Conservation (phyloP, 2,113 vertebrate genomes). For the Tragulus kanchil region DNA sequence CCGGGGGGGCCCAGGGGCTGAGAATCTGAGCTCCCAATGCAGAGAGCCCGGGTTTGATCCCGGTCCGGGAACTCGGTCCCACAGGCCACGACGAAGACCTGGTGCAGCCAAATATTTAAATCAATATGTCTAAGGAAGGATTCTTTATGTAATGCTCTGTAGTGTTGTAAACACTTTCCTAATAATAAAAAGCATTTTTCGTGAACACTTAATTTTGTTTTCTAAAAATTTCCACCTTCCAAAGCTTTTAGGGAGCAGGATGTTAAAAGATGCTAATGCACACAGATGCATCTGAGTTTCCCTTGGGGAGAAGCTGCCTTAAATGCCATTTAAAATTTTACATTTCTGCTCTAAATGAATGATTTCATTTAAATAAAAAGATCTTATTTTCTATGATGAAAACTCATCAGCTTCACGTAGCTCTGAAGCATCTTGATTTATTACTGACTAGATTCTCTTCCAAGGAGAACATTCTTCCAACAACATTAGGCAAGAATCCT, state of each 20-base stretch:
- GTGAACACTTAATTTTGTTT: constrained; percentile 80
- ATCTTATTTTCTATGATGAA: constrained; percentile 86
- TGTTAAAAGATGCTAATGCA: constrained; percentile 85
- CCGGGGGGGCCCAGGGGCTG: background rate
- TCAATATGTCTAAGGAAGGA: no score
- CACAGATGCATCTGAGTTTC: constrained; percentile 84
- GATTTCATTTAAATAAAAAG: constrained; percentile 88
- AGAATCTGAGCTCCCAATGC: background rate
- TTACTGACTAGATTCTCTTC: constrained; percentile 84
- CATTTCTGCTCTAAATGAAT: constrained; percentile 85
- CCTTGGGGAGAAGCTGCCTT: constrained; percentile 82
- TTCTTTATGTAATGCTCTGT: background rate
- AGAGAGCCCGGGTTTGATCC: background rate
- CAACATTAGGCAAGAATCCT: constrained; percentile 70
- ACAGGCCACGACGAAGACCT: background rate
- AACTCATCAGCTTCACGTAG: constrained; percentile 85
- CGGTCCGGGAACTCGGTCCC: background rate
- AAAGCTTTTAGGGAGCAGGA: constrained; percentile 82
- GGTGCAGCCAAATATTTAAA: background rate
- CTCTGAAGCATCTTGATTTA: constrained; percentile 88
- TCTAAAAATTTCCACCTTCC: constrained; percentile 77
- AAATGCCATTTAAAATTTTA: constrained; percentile 87
- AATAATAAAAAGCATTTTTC: constrained; percentile 60
- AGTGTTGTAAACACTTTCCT: constrained; percentile 30
- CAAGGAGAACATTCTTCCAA: constrained; percentile 85